Percentiles rank a stretch among this genome's conserved stretches.
phyloP scores from a whole-genome alignment of 2,888 invertebrate species.

The Sinelater perroti region DNA sequence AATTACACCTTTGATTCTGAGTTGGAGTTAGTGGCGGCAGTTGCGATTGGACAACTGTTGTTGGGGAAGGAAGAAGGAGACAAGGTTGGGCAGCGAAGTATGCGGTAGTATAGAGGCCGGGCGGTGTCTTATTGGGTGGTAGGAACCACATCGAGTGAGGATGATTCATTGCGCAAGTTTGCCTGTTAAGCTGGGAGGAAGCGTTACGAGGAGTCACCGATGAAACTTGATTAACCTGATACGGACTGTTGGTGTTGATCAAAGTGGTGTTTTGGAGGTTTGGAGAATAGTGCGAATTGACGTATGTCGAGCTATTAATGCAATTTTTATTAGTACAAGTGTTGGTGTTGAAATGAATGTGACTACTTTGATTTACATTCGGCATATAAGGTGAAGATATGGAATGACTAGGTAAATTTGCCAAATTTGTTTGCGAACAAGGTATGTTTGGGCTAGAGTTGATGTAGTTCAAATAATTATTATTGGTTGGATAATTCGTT shows the following conservation, averaged over 20 bases:
- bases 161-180: conserved; percentile 12
- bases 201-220: conserved; percentile 8
- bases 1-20: conserved; percentile 28
- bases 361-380: conserved; percentile 4
- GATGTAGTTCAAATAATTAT: too few relatives aligned
- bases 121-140: conserved; percentile 16
- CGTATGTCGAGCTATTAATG: neutral
- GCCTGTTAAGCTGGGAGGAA: conserved; percentile 12
- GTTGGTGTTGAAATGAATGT: neutral
- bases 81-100: conserved; percentile 26
- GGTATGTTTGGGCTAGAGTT: neutral
- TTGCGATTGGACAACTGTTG: neutral
- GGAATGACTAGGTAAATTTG: neutral
- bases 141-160: conserved; percentile 22
- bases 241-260: neutral
- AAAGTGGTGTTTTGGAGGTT: conserved; percentile 3
- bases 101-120: conserved; percentile 17
- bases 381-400: neutral
- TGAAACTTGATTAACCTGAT: conserved; percentile 11
- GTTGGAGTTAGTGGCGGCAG: conserved; percentile 1
- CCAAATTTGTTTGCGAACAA: neutral
- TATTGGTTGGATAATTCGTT: neutral
- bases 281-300: conserved; percentile 2
- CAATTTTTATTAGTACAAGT: neutral
- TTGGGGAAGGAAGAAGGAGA: conserved; percentile 10